Evolutionary conservation across 1,140 invertebrate species (phyloP).

Genomic region (Brachionus manjavacas): DNA sequence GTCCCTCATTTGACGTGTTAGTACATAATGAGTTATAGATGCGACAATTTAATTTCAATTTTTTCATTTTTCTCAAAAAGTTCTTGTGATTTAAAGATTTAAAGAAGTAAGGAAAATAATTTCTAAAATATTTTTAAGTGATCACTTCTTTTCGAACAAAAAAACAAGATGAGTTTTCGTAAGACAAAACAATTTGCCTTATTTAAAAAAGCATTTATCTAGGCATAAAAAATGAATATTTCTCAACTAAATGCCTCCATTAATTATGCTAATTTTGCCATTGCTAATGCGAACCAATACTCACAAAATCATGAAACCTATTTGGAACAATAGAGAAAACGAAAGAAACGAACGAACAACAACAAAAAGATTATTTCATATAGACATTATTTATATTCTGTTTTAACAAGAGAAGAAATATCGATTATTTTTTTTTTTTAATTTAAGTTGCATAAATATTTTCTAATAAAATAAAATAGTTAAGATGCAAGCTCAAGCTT

Average conservation of each 20-base stretch:
- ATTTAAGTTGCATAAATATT: neutral
- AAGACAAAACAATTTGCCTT: neutral
- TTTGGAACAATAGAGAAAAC: neutral
- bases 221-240: no score
- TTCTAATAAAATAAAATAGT: neutral
- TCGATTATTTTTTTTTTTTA: neutral
- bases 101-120: no score
- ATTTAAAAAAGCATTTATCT: neutral
- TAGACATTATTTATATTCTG: neutral
- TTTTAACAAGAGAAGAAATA: neutral
- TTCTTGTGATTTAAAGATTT: no score
- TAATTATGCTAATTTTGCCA: neutral
- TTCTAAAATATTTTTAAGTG: no score
- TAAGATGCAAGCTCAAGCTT: constrained; percentile 3
- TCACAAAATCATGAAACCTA: neutral
- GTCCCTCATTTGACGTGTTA: no score
- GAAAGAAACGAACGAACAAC: neutral
- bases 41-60: no score
- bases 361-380: neutral
- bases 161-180: neutral
- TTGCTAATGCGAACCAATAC: neutral
- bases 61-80: no score
- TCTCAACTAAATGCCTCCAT: neutral
- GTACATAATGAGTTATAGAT: no score
- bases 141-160: no score